Conservation (phyloP, 2,113 vertebrate genomes). For the Rhinichthys klamathensis region DNA sequence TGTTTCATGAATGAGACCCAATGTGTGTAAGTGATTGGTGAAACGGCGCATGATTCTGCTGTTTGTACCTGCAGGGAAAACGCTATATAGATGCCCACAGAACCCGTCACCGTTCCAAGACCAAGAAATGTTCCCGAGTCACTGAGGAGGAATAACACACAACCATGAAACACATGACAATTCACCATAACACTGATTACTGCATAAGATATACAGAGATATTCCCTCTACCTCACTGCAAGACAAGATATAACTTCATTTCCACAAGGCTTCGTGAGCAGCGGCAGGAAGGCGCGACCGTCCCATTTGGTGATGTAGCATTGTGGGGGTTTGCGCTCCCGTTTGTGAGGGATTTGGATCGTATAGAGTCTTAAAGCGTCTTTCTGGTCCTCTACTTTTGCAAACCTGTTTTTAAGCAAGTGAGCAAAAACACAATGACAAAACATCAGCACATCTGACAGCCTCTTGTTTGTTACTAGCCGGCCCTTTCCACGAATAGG, state of each 20-base stretch:
- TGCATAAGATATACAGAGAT: not conserved
- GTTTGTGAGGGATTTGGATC: slow-evolving; percentile 93
- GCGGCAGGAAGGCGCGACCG: slow-evolving; percentile 84
- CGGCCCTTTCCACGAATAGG: not conserved
- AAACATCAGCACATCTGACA: not conserved
- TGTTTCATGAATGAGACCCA: too few species aligned
- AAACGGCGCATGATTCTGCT: not conserved
- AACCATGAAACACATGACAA: not conserved
- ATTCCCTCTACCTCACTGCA: slow-evolving; percentile 81
- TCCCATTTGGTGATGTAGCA: slow-evolving; percentile 98
- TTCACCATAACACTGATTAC: not conserved
- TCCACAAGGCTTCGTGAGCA: slow-evolving; percentile 89
- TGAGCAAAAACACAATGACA: not conserved
- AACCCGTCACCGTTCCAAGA: slow-evolving; percentile 93
- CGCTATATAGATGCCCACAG: slow-evolving; percentile 91
- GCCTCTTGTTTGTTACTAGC: not conserved
- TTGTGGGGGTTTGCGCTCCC: slow-evolving; percentile 84
- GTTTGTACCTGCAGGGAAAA: slow-evolving; percentile 91
- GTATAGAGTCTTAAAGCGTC: slow-evolving; percentile 87
- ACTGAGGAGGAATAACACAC: slow-evolving; percentile 67
- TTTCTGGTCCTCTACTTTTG: slow-evolving; percentile 83
- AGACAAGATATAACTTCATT: slow-evolving; percentile 89
- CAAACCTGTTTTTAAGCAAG: slow-evolving; percentile 77
- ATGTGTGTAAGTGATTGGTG: not conserved
- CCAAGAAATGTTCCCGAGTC: slow-evolving; percentile 94